Conservation (phyloP, 2,888 invertebrate species). For the Apodemia zela region DNA sequence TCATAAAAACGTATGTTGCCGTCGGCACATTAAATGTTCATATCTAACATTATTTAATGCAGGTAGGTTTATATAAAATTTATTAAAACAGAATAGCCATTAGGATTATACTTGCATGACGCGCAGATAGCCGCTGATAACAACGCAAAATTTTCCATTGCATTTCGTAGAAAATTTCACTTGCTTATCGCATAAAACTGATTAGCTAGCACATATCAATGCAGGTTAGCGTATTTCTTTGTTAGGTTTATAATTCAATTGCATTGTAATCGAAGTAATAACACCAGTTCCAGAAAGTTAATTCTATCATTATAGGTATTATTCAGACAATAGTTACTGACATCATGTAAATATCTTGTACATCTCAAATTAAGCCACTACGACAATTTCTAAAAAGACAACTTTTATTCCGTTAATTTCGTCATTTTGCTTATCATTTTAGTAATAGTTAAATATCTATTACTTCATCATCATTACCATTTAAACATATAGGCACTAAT, state of each 20-base stretch:
- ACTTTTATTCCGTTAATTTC: too few species aligned
- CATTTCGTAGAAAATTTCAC: slow-evolving; percentile 25
- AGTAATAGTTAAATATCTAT: too few species aligned
- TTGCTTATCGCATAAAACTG: slow-evolving; percentile 21
- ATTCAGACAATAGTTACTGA: not conserved
- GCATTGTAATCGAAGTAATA: not conserved
- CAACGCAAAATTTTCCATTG: slow-evolving; percentile 25
- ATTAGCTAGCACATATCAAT: not conserved
- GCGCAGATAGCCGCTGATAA: slow-evolving; percentile 31
- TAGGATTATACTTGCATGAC: slow-evolving; percentile 31
- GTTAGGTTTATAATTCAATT: not conserved
- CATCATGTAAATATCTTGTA: not conserved
- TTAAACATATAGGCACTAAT: too few species aligned
- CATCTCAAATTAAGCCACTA: too few species aligned
- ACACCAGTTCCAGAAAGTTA: not conserved
- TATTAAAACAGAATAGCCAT: slow-evolving; percentile 25
- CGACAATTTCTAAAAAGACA: too few species aligned
- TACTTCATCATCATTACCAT: too few species aligned
- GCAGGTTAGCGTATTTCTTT: slow-evolving; percentile 4
- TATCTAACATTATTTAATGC: slow-evolving; percentile 1
- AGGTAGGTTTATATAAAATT: slow-evolving; percentile 16
- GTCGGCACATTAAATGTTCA: slow-evolving; percentile 4
- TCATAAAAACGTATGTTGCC: slow-evolving; percentile 3
- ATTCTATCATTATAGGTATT: not conserved
- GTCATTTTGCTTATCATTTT: too few species aligned